Evolutionary conservation across 1,140 invertebrate genomes (phyloP).

Genomic region (Diachasma alloeum): DNA sequence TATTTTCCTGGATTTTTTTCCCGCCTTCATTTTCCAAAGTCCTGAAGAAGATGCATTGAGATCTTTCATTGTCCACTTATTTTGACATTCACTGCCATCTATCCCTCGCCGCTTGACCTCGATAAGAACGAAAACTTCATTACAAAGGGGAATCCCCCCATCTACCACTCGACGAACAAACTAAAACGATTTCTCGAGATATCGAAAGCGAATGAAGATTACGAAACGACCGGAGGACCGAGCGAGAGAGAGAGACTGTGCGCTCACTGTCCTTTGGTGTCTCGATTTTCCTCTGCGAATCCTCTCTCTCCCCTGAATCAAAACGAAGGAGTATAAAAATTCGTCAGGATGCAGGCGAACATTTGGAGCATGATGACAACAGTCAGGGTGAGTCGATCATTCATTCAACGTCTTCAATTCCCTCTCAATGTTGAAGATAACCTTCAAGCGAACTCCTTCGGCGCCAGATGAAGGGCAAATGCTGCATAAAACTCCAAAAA

Average conservation of each 20-base stretch:
- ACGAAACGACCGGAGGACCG: neutral
- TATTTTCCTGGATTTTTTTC: too few relatives aligned
- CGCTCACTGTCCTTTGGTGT: neutral
- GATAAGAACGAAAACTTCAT: too few relatives aligned
- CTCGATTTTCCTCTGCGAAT: constrained; percentile 17
- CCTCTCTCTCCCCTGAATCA: neutral
- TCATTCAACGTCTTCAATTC: neutral
- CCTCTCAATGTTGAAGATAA: neutral
- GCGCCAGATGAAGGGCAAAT: constrained; percentile 36
- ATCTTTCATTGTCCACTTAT: too few relatives aligned
- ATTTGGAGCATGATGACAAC: constrained; percentile 57
- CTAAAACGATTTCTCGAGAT: neutral
- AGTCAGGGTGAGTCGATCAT: constrained; percentile 53
- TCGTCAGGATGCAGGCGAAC: constrained; percentile 58
- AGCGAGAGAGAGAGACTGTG: neutral
- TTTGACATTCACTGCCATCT: too few relatives aligned
- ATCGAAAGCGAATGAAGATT: neutral
- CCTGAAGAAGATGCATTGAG: too few relatives aligned
- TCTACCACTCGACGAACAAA: too few relatives aligned
- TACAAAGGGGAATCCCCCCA: too few relatives aligned
- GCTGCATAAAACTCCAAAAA: neutral
- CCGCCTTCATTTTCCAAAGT: too few relatives aligned
- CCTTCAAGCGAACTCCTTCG: constrained; percentile 35
- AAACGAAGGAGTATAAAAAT: neutral
- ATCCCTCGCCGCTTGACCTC: neutral